Base-by-base conservation (phyloP, 2,888 invertebrate genomes). In the Thymelicus acteon region DNA sequence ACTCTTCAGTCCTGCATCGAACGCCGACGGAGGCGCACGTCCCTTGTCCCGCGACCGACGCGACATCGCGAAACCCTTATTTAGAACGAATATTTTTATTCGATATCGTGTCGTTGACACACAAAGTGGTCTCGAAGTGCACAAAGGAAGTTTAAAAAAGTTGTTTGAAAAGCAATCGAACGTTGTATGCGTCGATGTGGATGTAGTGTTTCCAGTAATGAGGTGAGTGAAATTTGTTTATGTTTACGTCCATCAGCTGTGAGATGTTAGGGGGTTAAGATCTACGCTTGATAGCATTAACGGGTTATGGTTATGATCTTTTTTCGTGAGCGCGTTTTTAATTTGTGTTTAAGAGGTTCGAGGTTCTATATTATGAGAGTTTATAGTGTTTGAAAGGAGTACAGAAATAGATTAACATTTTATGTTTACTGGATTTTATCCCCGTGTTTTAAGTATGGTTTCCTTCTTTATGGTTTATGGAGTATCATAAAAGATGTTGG, bases 221-320 rank as follows among this genome's bases (percentile, higher is more conserved):
- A 84, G 91, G 88, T 90, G 76, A 88, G 90, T 86, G 44, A 75
- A 87, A 89, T 86, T 70, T 70, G 69, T 70, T 69, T 70, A 70
- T 63, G 58, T 37, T 87, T 85, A 85, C 85, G 77, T 78, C 76
- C 84, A 88, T 91, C 89, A 90, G 89, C 91, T 89, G 89, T 85
- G 80, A 76, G 76, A 73, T 70, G 72, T 73, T 73, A 57, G 73
- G 74, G 65, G 73, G 67, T 65, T 69, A 44, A 54, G 44, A 48
- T 68, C 8, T 12, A 48, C 37, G 63, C 47, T 54, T 52, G 24
- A 68, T 68, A 62, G 7, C 67, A 7, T 31, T 40, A 44, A 54
- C 13, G 47, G 48, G 7, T 58, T 48, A 58, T 37, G 48, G 58
- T 69, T 69, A 63, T 49, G 48, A 63, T 63, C 69, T 47, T 57